phyloP scores from a whole-genome alignment of 92 coral and sea anemone genomes.

The Parazoanthus darwini region DNA sequence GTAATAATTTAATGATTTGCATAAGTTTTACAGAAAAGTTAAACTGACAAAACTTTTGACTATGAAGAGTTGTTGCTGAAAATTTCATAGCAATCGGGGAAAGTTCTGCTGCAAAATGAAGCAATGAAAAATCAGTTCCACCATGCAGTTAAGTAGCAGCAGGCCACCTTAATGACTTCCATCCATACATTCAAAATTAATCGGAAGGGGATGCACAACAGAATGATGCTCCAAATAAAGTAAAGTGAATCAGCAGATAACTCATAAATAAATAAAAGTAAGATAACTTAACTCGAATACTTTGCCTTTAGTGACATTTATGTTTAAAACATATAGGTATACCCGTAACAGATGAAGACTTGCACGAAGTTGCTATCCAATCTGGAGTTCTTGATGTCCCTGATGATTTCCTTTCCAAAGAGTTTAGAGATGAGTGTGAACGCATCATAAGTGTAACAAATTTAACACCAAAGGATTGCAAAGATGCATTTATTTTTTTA shows the following conservation, averaged over 20 bases:
- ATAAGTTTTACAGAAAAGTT: too few relatives aligned
- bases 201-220: conserved; percentile 23
- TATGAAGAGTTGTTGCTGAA: not conserved
- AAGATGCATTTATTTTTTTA: conserved; percentile 23
- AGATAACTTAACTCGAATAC: conserved; percentile 12
- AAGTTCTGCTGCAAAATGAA: conserved; percentile 39
- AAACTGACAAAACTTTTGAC: too few relatives aligned
- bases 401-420: conserved; percentile 43
- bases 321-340: conserved; percentile 22
- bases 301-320: conserved; percentile 26
- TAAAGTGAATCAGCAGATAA: not conserved
- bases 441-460: conserved; percentile 17
- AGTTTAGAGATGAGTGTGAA: conserved; percentile 38
- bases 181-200: conserved; percentile 15
- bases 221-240: conserved; percentile 32
- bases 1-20: too few relatives aligned
- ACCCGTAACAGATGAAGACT: conserved; percentile 21
- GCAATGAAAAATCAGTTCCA: conserved; percentile 41
- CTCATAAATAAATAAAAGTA: conserved; percentile 8
- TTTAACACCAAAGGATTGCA: conserved; percentile 35
- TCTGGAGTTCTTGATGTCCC: conserved; percentile 46
- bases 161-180: conserved; percentile 26
- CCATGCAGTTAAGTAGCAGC: conserved; percentile 20
- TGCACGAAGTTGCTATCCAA: conserved; percentile 31
- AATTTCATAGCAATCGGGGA: not conserved